These are phyloP conservation scores for Myioborus miniatus DNA, from an alignment of 2,797 vertebrate species.

Conservation along the genomic window DNA sequence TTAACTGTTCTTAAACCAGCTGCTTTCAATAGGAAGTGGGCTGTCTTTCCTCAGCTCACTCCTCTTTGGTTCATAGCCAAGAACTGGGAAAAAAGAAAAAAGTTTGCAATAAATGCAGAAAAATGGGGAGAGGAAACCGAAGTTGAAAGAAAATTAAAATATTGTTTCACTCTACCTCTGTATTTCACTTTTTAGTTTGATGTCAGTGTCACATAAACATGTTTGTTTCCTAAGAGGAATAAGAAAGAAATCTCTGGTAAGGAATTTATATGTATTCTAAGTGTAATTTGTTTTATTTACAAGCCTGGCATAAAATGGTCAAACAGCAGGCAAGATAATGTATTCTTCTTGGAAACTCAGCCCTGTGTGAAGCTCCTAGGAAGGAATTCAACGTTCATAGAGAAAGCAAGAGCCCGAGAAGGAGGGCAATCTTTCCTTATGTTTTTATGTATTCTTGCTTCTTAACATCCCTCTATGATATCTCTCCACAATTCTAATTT, in stretches of 20 bases:
- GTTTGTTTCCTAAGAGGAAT: neutral
- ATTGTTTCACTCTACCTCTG: neutral
- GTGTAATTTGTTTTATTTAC: neutral
- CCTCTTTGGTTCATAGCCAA: neutral
- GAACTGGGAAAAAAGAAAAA: neutral
- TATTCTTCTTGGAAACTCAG: neutral
- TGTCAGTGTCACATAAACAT: neutral
- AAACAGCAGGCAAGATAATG: neutral
- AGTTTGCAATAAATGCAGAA: neutral
- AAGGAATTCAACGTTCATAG: neutral
- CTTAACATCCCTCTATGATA: rapidly evolving
- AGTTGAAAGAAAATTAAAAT: neutral
- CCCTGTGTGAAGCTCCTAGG: neutral
- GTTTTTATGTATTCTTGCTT: neutral
- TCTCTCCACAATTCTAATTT: neutral
- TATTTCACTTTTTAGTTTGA: neutral
- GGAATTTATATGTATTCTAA: neutral
- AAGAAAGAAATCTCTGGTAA: neutral
- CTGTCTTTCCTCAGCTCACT: neutral
- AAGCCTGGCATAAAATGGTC: neutral
- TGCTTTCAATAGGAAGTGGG: neutral
- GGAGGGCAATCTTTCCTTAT: neutral
- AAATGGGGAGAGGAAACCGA: neutral
- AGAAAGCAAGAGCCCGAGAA: neutral
- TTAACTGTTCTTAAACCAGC: neutral